Evolutionary conservation across 2,113 vertebrate species (phyloP).

Genomic region (Bagarius yarrelli): DNA sequence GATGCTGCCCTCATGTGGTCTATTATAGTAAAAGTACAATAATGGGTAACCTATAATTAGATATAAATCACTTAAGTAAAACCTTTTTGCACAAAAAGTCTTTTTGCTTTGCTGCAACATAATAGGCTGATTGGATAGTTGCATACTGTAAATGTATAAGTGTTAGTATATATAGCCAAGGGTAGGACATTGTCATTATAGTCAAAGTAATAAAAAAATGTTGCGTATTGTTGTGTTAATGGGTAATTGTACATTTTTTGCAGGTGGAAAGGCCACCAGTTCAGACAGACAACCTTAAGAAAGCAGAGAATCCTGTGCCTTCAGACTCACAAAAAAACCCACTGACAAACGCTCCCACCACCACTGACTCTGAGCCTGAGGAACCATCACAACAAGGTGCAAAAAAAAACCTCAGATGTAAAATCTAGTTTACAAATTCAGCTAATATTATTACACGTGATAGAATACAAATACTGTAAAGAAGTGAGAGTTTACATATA

Average conservation of each 20-base stretch:
- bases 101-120: not conserved
- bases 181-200: not conserved
- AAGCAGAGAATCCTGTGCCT: constrained; percentile 82
- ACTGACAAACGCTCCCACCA: constrained; percentile 76
- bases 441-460: not conserved
- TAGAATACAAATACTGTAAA: not conserved
- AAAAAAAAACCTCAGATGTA: not conserved
- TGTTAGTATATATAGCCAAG: not conserved
- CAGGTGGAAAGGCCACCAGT: constrained; percentile 90
- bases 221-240: not conserved
- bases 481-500: not conserved
- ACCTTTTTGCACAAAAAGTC: not conserved
- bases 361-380: constrained; percentile 88
- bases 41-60: not conserved
- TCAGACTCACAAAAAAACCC: constrained; percentile 80
- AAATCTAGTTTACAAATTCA: not conserved
- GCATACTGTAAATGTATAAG: not conserved
- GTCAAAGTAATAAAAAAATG: not conserved
- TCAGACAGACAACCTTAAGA: constrained; percentile 86
- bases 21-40: constrained; percentile 32
- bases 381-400: constrained; percentile 84
- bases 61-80: no score
- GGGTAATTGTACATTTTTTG: constrained; percentile 16
- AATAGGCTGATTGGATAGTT: not conserved
- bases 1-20: constrained; percentile 63